These are phyloP conservation scores for Prionace glauca DNA, from an alignment of 2,797 vertebrate genomes.

Conservation along the genomic window DNA sequence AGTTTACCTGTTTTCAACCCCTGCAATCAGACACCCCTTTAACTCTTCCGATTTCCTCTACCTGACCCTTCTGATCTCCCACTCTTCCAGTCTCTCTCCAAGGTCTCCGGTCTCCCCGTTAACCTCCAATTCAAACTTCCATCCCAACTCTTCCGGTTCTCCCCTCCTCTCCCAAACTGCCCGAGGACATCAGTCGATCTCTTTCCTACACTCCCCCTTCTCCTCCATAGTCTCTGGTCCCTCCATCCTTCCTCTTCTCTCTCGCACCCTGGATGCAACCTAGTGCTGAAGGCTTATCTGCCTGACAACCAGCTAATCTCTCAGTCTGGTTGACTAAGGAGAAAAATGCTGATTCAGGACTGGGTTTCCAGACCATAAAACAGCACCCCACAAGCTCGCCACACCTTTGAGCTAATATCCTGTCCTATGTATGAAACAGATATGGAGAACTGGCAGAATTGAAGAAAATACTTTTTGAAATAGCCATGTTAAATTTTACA, in stretches of 20 bases:
- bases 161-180: no score
- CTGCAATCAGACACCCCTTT: neutral
- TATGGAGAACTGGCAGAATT: neutral
- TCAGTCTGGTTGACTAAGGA: neutral
- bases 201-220: neutral
- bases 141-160: neutral
- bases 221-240: neutral
- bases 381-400: neutral
- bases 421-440: neutral
- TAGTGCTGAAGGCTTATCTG: neutral
- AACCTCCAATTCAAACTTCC: no score
- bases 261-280: no score
- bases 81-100: neutral
- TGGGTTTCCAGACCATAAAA: neutral
- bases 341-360: neutral
- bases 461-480: neutral
- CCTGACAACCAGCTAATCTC: neutral
- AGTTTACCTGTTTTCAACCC: neutral
- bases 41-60: neutral
- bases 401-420: neutral
- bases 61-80: neutral
- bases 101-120: neutral
- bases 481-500: neutral
- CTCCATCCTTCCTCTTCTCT: neutral
- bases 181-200: no score